These are phyloP conservation scores for Aporophyla nigra DNA, from an alignment of 2,888 invertebrate genomes.

Conservation along the genomic window DNA sequence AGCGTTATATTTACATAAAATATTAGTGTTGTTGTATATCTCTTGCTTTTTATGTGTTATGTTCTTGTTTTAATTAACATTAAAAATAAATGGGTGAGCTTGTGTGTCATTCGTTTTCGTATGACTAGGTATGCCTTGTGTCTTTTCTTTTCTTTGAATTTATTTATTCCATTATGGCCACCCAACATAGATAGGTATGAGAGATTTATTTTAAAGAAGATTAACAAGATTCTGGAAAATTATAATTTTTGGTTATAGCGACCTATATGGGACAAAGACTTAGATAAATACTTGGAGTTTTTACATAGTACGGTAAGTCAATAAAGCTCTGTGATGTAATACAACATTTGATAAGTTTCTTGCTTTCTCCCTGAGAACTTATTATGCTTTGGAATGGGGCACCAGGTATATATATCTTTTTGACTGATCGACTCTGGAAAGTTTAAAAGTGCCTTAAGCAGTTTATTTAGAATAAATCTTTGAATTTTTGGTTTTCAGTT, in stretches of 20 bases:
- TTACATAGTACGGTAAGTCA: background rate
- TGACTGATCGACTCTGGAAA: no score
- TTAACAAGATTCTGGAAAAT: background rate
- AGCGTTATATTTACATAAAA: slow-evolving; percentile 63
- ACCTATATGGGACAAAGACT: no score
- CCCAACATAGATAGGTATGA: background rate
- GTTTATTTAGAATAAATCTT: no score
- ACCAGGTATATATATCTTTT: no score
- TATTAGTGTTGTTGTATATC: slow-evolving; percentile 42
- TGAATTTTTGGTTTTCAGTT: no score
- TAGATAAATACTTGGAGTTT: background rate
- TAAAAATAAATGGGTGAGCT: slow-evolving; percentile 22
- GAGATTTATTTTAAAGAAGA: background rate
- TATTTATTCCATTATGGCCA: background rate
- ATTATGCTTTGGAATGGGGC: no score
- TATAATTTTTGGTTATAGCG: background rate
- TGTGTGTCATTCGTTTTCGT: slow-evolving; percentile 23
- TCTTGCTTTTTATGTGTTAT: slow-evolving; percentile 39
- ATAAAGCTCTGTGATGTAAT: background rate
- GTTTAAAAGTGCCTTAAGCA: no score
- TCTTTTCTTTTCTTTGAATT: background rate
- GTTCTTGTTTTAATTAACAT: slow-evolving; percentile 50
- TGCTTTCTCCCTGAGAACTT: no score
- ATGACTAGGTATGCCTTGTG: background rate
- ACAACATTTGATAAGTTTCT: background rate